Evolutionary conservation across 2,797 vertebrate genomes (phyloP).

Genomic region (Fundulus diaphanus): DNA sequence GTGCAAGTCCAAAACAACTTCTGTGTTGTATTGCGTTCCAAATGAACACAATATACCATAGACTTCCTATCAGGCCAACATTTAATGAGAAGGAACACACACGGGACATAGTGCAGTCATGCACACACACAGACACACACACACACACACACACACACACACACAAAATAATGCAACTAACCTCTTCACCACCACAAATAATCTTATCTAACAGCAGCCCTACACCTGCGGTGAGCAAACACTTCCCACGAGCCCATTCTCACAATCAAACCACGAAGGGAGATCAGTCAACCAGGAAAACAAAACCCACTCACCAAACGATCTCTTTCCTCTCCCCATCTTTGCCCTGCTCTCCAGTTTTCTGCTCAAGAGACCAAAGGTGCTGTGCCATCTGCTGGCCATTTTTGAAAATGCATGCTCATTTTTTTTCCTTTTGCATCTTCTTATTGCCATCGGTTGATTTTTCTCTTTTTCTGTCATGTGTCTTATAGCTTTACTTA

Average conservation of each 20-base stretch:
- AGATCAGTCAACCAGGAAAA: conserved; percentile 78
- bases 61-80: conserved; percentile 49
- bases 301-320: conserved; percentile 69
- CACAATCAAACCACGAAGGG: conserved; percentile 76
- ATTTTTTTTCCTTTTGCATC: background rate
- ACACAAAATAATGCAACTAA: conserved; percentile 55
- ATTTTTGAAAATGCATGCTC: conserved; percentile 43
- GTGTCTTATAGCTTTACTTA: conserved; percentile 10
- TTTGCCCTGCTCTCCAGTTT: conserved; percentile 15
- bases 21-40: conserved; percentile 48
- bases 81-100: conserved; percentile 61
- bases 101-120: conserved; percentile 18
- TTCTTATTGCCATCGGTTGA: conserved; percentile 12
- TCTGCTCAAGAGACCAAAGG: conserved; percentile 60
- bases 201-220: conserved; percentile 78
- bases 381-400: conserved; percentile 78
- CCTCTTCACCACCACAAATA: conserved; percentile 73
- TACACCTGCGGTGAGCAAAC: conserved; percentile 77
- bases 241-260: conserved; percentile 74
- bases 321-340: conserved; percentile 43
- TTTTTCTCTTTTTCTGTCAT: conserved; percentile 13
- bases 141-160: conserved; percentile 24
- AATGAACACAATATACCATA: conserved; percentile 52
- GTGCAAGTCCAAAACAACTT: conserved; percentile 66
- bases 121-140: conserved; percentile 28